These are phyloP conservation scores for Hypomecis atomaria DNA, from an alignment of 2,888 invertebrate species.

Conservation along the genomic window DNA sequence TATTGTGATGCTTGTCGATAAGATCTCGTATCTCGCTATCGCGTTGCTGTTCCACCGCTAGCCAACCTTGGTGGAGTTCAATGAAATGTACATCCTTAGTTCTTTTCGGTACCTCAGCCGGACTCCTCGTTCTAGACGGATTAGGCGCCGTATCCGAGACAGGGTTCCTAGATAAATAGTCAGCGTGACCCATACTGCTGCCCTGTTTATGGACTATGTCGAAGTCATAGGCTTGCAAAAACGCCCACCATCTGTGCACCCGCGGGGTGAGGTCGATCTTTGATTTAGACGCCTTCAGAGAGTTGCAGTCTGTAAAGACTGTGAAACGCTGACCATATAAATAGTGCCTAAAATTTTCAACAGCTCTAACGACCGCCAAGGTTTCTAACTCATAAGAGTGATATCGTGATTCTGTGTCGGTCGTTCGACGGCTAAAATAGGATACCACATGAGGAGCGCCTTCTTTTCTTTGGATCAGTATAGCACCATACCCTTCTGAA, in stretches of 20 bases:
- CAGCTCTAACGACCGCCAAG: conserved; percentile 43
- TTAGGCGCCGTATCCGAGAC: not conserved
- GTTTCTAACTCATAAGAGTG: conserved; percentile 47
- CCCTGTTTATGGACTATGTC: conserved; percentile 41
- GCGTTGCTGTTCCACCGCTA: conserved; percentile 46
- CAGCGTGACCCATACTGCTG: conserved; percentile 37
- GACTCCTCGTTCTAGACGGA: not conserved
- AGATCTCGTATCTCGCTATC: conserved; percentile 43
- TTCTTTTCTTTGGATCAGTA: conserved; percentile 42
- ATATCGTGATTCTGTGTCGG: conserved; percentile 39
- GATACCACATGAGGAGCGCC: conserved; percentile 38
- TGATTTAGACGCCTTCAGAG: conserved; percentile 40
- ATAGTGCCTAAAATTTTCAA: conserved; percentile 42
- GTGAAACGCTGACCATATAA: conserved; percentile 36
- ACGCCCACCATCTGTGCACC: conserved; percentile 44
- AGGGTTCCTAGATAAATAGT: conserved; percentile 35
- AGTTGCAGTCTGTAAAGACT: conserved; percentile 43
- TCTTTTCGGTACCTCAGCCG: not conserved
- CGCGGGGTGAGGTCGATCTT: conserved; percentile 41
- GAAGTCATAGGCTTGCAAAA: conserved; percentile 42
- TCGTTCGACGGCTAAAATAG: conserved; percentile 45
- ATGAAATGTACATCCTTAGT: conserved; percentile 34
- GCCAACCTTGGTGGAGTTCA: conserved; percentile 42
- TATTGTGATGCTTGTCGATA: conserved; percentile 26
- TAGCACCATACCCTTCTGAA: conserved; percentile 42